Percentiles rank a stretch among this genome's conserved stretches.
phyloP scores from a whole-genome alignment of 2,797 vertebrate genomes.

The Sebastes dallii region DNA sequence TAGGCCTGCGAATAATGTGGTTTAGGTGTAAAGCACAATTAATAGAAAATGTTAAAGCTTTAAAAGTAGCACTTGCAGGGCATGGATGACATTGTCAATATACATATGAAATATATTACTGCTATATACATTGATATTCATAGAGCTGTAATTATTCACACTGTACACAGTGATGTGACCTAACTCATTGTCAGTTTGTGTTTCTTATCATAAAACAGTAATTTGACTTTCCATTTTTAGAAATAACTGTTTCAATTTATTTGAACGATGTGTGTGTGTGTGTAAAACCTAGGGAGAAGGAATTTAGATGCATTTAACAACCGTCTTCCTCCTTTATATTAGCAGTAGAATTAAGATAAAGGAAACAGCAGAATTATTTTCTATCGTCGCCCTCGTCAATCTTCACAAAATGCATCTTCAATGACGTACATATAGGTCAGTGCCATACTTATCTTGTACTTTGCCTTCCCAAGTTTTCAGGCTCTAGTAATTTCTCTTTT shows the following conservation, averaged over 20 bases:
- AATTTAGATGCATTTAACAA: background rate
- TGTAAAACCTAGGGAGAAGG: background rate
- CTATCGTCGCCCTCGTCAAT: background rate
- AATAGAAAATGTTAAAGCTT: slow-evolving; percentile 52
- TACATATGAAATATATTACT: slow-evolving; percentile 50
- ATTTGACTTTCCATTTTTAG: background rate
- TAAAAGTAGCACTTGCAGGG: slow-evolving; percentile 50
- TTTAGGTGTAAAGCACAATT: slow-evolving; percentile 4
- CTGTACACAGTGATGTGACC: slow-evolving; percentile 43
- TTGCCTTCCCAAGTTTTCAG: background rate
- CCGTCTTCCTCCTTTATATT: background rate
- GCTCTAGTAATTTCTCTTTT: slow-evolving; percentile 2
- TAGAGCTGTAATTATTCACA: slow-evolving; percentile 58
- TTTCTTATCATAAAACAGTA: slow-evolving; percentile 9
- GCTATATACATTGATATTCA: slow-evolving; percentile 53
- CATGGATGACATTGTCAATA: slow-evolving; percentile 37
- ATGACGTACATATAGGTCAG: background rate
- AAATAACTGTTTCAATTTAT: background rate
- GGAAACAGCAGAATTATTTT: background rate
- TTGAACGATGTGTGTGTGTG: background rate
- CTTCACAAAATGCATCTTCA: slow-evolving; percentile 12
- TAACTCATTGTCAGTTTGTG: background rate
- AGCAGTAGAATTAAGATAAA: background rate
- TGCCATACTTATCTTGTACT: background rate
- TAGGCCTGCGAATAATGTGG: background rate